phyloP scores from a whole-genome alignment of 1,140 invertebrate genomes.

The Bombus superbus region DNA sequence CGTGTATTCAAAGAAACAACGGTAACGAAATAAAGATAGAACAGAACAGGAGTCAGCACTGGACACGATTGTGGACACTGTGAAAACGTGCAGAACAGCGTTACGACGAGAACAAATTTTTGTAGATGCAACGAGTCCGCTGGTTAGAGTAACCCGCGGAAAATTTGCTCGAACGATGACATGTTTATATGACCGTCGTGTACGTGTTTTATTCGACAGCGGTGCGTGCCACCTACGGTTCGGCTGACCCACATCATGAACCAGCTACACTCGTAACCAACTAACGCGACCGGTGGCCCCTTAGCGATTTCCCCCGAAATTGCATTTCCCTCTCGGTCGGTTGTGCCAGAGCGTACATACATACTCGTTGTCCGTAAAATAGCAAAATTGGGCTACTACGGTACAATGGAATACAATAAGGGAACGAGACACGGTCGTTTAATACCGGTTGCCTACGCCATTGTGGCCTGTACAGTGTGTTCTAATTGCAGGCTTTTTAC shows the following conservation, averaged over 20 bases:
- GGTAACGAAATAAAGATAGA: not conserved
- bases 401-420: slow-evolving; percentile 45
- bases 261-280: slow-evolving; percentile 16
- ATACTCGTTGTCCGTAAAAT: slow-evolving; percentile 16
- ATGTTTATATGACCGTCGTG: not conserved
- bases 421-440: slow-evolving; percentile 28
- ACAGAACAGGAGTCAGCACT: not conserved
- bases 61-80: not conserved
- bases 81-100: not conserved
- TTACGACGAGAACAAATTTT: not conserved
- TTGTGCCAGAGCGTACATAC: not conserved
- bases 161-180: slow-evolving; percentile 23
- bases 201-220: not conserved
- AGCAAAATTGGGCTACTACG: slow-evolving; percentile 46
- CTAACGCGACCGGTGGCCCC: slow-evolving; percentile 7
- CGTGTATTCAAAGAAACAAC: not conserved
- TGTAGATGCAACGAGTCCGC: not conserved
- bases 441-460: slow-evolving; percentile 12
- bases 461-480: not conserved
- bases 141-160: not conserved
- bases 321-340: slow-evolving; percentile 35
- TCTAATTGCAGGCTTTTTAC: slow-evolving; percentile 42
- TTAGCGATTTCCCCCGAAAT: slow-evolving; percentile 45
- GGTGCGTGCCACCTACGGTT: slow-evolving; percentile 7
- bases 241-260: slow-evolving; percentile 30